Conservation (phyloP, 1,140 invertebrate genomes). For the Chionoecetes opilio region DNA sequence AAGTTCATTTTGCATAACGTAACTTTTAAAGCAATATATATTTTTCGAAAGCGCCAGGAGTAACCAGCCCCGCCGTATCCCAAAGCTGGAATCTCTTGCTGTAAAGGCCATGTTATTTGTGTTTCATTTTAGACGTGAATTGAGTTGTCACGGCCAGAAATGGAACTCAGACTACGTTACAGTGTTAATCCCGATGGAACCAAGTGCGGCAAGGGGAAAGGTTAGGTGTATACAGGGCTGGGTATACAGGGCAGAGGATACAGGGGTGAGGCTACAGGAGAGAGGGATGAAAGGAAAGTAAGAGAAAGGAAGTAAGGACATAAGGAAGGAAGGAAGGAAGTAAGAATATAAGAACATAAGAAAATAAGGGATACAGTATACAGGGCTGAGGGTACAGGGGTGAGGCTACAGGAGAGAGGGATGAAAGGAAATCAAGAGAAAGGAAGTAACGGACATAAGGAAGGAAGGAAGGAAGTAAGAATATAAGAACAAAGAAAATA, state of each 20-base stretch:
- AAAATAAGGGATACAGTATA: background rate
- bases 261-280: too few species aligned
- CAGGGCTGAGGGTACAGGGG: background rate
- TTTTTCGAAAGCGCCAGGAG: too few species aligned
- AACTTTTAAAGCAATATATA: too few species aligned
- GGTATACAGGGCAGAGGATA: too few species aligned
- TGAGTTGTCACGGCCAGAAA: constrained; percentile 18
- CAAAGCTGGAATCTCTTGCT: background rate
- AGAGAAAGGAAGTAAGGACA: background rate
- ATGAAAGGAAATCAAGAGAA: background rate
- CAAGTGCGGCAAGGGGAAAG: too few species aligned
- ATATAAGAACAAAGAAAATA: too few species aligned
- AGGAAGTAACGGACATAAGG: too few species aligned
- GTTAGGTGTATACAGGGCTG: too few species aligned
- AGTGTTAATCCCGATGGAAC: background rate
- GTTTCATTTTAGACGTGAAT: constrained; percentile 10
- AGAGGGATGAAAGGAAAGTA: background rate
- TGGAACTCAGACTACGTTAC: background rate
- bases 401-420: background rate
- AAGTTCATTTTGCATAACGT: too few species aligned
- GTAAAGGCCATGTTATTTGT: background rate
- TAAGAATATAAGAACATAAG: background rate
- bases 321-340: background rate
- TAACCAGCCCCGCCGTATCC: too few species aligned
- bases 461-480: too few species aligned